Evolutionary conservation across 2,797 vertebrate genomes (phyloP).

Genomic region (Columba guinea): DNA sequence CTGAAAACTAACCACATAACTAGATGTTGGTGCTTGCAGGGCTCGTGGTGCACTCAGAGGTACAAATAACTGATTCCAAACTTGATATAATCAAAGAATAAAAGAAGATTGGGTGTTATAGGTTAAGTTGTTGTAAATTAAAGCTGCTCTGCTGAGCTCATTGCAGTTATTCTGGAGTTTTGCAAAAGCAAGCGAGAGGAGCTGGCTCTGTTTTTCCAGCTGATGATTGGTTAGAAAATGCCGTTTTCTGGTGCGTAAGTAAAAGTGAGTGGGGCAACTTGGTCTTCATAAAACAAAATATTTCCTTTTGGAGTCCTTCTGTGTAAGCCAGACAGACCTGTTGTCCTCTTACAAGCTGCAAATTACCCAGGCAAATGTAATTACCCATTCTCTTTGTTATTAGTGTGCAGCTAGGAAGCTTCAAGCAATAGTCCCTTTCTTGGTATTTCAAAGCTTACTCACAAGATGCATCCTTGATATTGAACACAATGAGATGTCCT

Average conservation of each 20-base stretch:
- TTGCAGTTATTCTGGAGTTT: background rate
- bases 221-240: background rate
- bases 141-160: background rate
- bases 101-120: conserved; percentile 9
- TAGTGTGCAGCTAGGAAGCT: conserved; percentile 62
- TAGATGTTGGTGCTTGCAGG: background rate
- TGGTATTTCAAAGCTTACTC: conserved; percentile 74
- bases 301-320: conserved; percentile 12
- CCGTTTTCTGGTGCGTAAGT: background rate
- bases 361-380: conserved; percentile 71
- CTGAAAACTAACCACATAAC: background rate
- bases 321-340: conserved; percentile 62
- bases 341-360: conserved; percentile 64
- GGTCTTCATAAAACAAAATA: background rate
- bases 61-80: background rate
- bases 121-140: conserved; percentile 43
- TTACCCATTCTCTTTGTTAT: conserved; percentile 75
- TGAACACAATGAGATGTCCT: conserved; percentile 77
- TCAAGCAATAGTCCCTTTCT: conserved; percentile 65
- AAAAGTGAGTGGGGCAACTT: background rate
- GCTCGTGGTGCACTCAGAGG: background rate
- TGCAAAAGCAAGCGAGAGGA: background rate
- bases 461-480: conserved; percentile 72
- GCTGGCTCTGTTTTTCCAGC: background rate
- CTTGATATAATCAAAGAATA: conserved; percentile 27